These are phyloP conservation scores for Eilema griseolum DNA, from an alignment of 2,888 invertebrate genomes.

Conservation along the genomic window DNA sequence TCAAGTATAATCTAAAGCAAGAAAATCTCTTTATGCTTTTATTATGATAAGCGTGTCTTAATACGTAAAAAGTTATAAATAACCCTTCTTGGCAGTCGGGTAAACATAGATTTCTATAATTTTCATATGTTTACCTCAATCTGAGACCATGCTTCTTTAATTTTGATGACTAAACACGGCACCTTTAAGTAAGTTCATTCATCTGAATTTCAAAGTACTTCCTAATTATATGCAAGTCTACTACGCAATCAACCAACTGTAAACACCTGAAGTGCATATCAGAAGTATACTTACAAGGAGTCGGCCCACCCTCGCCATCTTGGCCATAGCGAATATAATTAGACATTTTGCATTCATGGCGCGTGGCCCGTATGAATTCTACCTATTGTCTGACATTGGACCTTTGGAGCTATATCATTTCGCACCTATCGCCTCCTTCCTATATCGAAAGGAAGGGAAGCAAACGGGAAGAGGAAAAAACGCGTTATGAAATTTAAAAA, in stretches of 20 bases:
- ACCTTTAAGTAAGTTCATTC: not conserved
- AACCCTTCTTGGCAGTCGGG: too few species aligned
- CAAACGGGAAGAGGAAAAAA: constrained; percentile 58
- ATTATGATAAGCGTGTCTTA: not conserved
- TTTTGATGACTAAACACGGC: not conserved
- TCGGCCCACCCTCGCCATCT: constrained; percentile 71
- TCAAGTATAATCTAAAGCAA: not conserved
- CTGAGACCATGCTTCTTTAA: not conserved
- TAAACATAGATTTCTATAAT: too few species aligned
- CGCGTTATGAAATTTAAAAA: constrained; percentile 77
- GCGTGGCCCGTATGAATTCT: constrained; percentile 83
- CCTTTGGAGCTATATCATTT: constrained; percentile 85
- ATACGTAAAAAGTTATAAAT: not conserved
- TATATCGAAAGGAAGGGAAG: constrained; percentile 56
- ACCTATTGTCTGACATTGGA: constrained; percentile 87
- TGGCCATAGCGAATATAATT: constrained; percentile 75
- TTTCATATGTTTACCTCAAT: not conserved
- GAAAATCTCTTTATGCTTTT: not conserved
- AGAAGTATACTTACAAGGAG: constrained; percentile 52
- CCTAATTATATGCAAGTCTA: constrained; percentile 39
- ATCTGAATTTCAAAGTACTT: not conserved
- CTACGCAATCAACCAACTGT: constrained; percentile 58
- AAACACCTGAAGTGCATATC: constrained; percentile 61
- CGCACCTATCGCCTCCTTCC: constrained; percentile 75
- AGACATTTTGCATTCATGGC: constrained; percentile 82